Evolutionary conservation across 2,113 vertebrate species (phyloP).

Genomic region (Crypturellus undulatus): DNA sequence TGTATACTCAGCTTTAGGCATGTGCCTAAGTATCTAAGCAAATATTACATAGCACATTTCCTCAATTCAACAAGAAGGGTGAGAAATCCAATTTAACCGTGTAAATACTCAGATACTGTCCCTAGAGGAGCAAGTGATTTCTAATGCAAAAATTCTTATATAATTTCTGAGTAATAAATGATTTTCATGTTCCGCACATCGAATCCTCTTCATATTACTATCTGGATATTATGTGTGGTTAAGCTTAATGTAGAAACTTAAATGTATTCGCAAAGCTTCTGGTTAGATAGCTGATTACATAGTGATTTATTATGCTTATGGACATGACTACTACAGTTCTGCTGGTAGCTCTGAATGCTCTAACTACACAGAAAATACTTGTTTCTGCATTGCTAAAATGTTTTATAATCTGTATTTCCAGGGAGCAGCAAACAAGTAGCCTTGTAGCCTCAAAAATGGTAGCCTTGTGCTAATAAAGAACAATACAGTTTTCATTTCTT

Average conservation of each 20-base stretch:
- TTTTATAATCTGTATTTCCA: not conserved
- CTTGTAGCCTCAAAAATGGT: too few relatives aligned
- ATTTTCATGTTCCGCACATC: not conserved
- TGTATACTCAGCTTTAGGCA: not conserved
- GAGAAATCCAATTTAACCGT: conserved; percentile 10
- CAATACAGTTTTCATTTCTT: not conserved
- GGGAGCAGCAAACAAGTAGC: not conserved
- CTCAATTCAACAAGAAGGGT: not conserved
- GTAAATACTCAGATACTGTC: not conserved
- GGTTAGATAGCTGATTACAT: not conserved
- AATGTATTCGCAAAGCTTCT: not conserved
- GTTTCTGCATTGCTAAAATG: conserved; percentile 8
- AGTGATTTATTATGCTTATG: not conserved
- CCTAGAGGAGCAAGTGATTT: conserved; percentile 2
- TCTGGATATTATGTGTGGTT: conserved; percentile 1
- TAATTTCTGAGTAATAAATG: not conserved
- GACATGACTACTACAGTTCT: not conserved
- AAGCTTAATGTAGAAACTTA: conserved; percentile 49
- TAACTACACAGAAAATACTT: not conserved
- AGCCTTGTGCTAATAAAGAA: not conserved
- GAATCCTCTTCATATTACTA: not conserved
- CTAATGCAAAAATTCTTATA: not conserved
- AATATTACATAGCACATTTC: not conserved
- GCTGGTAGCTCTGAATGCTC: conserved; percentile 1
- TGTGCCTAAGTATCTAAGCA: not conserved